Evolutionary conservation across 2,113 vertebrate genomes (phyloP).

Genomic region (Bothrops jararaca): DNA sequence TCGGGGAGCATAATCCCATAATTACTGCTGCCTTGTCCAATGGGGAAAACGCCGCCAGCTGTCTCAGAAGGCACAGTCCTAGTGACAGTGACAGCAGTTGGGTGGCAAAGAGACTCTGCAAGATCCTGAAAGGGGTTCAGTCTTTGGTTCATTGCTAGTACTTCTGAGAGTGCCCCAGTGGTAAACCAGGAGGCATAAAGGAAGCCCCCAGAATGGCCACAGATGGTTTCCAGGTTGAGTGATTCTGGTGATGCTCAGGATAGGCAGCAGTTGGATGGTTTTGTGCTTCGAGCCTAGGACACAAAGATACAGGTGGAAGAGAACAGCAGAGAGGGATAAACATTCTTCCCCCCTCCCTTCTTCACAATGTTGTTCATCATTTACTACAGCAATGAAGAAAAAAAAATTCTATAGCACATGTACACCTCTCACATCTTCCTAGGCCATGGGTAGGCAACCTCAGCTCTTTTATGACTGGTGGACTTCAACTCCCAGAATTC

Average conservation of each 20-base stretch:
- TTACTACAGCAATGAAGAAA: neutral
- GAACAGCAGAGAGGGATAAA: neutral
- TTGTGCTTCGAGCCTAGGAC: slow-evolving; percentile 63
- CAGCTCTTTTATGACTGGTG: no score
- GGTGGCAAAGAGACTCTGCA: neutral
- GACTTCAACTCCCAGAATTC: no score
- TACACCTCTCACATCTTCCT: neutral
- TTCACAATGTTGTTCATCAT: neutral
- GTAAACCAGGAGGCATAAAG: neutral
- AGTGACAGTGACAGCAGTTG: neutral
- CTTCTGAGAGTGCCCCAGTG: slow-evolving; percentile 1
- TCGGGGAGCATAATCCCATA: neutral
- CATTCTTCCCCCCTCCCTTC: rapidly evolving
- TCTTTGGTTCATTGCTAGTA: slow-evolving; percentile 12
- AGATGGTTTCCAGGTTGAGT: neutral
- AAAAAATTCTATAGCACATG: no score
- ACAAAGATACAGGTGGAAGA: slow-evolving; percentile 26
- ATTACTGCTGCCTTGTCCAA: neutral
- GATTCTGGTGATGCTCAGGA: slow-evolving; percentile 53
- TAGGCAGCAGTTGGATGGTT: slow-evolving; percentile 73
- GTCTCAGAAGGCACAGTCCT: neutral
- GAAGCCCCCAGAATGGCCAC: neutral
- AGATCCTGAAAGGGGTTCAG: neutral
- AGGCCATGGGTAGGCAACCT: no score
- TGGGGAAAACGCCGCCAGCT: neutral